Conservation (phyloP, 1,140 invertebrate species). For the Cephus cinctus region DNA sequence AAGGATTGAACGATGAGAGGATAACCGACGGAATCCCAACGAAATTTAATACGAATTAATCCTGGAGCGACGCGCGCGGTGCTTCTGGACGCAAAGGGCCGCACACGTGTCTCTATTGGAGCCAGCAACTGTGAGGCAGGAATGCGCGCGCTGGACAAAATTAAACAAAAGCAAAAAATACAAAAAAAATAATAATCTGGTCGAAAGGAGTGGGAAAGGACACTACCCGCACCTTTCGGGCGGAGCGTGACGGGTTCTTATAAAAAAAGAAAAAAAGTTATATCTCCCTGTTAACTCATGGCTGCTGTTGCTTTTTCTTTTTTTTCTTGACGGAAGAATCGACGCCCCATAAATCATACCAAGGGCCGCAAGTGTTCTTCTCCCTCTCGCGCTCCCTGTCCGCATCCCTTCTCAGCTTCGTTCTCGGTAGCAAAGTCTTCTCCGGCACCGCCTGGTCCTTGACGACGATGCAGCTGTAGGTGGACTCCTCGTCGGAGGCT, state of each 20-base stretch:
- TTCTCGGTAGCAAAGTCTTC: slow-evolving; percentile 68
- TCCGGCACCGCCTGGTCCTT: slow-evolving; percentile 54
- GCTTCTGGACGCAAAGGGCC: too few species aligned
- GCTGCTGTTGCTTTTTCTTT: slow-evolving; percentile 46
- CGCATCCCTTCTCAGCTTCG: slow-evolving; percentile 64
- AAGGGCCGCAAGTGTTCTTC: slow-evolving; percentile 76
- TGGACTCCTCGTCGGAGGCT: slow-evolving; percentile 62
- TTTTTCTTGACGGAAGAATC: slow-evolving; percentile 58
- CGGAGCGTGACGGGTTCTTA: slow-evolving; percentile 23
- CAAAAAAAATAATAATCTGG: slow-evolving; percentile 10
- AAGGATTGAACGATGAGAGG: too few species aligned
- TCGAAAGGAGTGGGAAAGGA: slow-evolving; percentile 23
- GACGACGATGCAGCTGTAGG: slow-evolving; percentile 60
- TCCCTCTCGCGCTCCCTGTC: slow-evolving; percentile 44
- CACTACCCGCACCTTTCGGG: slow-evolving; percentile 4
- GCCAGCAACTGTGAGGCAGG: too few species aligned
- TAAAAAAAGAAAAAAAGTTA: slow-evolving; percentile 20
- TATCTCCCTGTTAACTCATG: slow-evolving; percentile 35
- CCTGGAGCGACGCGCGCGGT: too few species aligned
- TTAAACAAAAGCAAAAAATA: slow-evolving; percentile 1
- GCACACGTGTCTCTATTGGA: too few species aligned
- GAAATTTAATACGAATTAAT: too few species aligned
- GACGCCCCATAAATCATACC: slow-evolving; percentile 84
- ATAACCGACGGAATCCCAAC: too few species aligned
- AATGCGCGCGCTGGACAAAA: neutral